phyloP scores from a whole-genome alignment of 2,797 vertebrate genomes.

The Falco biarmicus region DNA sequence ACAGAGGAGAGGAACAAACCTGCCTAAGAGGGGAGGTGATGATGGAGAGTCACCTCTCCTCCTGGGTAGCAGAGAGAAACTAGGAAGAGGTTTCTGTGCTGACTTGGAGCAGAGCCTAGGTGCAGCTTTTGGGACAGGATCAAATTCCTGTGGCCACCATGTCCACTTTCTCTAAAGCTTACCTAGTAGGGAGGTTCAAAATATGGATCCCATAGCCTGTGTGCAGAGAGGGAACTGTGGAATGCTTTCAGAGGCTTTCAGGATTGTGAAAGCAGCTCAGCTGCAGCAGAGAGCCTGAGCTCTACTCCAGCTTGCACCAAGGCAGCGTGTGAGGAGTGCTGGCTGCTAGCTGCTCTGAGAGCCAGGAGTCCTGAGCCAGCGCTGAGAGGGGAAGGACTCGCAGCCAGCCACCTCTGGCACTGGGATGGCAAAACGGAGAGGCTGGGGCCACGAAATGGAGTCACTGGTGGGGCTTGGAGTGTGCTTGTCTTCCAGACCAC shows the following conservation, averaged over 20 bases:
- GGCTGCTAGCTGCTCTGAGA: neutral
- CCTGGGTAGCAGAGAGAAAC: neutral
- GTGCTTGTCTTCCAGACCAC: slow-evolving; percentile 4
- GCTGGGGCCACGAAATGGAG: neutral
- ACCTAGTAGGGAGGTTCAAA: neutral
- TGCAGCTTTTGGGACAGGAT: neutral
- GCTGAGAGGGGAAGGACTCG: neutral
- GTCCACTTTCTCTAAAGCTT: neutral
- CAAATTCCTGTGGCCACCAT: neutral
- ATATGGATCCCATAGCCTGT: neutral
- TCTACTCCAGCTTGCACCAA: neutral
- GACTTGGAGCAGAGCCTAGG: neutral
- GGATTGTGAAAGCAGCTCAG: neutral
- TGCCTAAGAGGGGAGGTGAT: neutral
- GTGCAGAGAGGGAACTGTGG: neutral
- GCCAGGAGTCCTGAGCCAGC: neutral
- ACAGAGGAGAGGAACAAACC: neutral
- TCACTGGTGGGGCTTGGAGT: neutral
- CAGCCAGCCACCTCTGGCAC: neutral
- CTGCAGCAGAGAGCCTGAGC: neutral
- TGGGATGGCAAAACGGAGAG: neutral
- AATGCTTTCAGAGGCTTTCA: neutral
- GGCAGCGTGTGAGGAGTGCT: neutral
- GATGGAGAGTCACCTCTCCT: neutral
- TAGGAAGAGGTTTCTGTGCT: neutral